These are phyloP conservation scores for Tromatobia lineatoria DNA, from an alignment of 2,888 invertebrate species.

Conservation along the genomic window DNA sequence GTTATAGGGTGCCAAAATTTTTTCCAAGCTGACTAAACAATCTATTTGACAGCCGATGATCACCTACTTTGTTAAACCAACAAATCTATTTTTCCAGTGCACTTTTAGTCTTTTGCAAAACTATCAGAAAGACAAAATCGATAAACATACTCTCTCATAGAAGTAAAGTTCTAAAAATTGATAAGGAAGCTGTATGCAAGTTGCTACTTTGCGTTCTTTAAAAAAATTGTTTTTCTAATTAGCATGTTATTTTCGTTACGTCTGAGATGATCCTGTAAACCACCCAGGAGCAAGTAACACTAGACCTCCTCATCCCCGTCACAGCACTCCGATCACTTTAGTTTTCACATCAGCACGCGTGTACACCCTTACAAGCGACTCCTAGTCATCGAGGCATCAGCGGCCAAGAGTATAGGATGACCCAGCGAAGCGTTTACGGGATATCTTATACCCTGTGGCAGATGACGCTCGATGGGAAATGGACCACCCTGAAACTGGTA, in stretches of 20 bases:
- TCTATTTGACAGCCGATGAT: too few relatives aligned
- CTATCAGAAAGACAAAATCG: too few relatives aligned
- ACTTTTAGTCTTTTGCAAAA: too few relatives aligned
- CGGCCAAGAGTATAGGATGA: constrained; percentile 78
- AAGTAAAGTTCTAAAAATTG: too few relatives aligned
- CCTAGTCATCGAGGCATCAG: constrained; percentile 71
- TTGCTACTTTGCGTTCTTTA: not conserved
- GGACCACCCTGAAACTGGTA: constrained; percentile 82
- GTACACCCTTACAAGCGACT: constrained; percentile 62
- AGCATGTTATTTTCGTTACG: constrained; percentile 10
- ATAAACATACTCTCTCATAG: too few relatives aligned
- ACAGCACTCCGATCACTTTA: constrained; percentile 43
- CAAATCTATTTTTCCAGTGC: too few relatives aligned
- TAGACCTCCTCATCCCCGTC: constrained; percentile 49
- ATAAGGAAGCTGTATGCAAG: not conserved
- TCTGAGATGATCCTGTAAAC: constrained; percentile 5
- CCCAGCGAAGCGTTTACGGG: constrained; percentile 72
- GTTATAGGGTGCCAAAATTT: too few relatives aligned
- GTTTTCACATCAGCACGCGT: constrained; percentile 40
- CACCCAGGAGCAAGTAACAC: constrained; percentile 62
- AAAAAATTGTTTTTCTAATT: not conserved
- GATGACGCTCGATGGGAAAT: constrained; percentile 84
- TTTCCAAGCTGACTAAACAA: too few relatives aligned
- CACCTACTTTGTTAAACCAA: too few relatives aligned
- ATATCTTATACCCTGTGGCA: constrained; percentile 79